Percentiles rank a stretch among this genome's conserved stretches.
Conservation (phyloP, 2,113 vertebrate species). For the Burhinus bistriatus region DNA sequence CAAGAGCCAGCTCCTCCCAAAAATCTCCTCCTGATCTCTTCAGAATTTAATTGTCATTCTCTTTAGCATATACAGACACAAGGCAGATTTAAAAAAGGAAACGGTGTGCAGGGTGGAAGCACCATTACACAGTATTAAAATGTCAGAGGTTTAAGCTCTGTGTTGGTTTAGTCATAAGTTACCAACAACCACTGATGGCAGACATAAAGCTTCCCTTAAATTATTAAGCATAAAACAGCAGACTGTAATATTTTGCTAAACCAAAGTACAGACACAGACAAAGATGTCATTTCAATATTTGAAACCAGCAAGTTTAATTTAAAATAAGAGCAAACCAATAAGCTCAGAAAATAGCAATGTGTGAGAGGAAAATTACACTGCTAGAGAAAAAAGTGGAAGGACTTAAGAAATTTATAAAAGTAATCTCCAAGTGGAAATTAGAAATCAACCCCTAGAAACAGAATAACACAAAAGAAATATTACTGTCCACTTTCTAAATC, state of each 20-base stretch:
- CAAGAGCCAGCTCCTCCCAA: background rate
- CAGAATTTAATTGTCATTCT: conserved; percentile 61
- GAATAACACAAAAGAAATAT: conserved; percentile 99
- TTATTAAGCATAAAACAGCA: conserved; percentile 87
- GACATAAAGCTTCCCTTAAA: conserved; percentile 82
- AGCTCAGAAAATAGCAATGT: conserved; percentile 92
- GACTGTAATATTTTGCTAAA: conserved; percentile 91
- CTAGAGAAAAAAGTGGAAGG: conserved; percentile 88
- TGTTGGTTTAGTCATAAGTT: conserved; percentile 78
- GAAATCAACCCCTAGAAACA: conserved; percentile 98
- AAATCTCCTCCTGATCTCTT: background rate
- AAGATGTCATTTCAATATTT: conserved; percentile 97
- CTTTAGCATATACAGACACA: conserved; percentile 6
- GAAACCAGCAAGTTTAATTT: conserved; percentile 99
- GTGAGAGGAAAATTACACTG: conserved; percentile 94
- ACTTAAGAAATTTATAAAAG: conserved; percentile 99
- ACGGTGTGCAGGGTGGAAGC: background rate
- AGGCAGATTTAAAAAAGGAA: conserved; percentile 37
- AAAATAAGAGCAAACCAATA: conserved; percentile 97
- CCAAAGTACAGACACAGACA: conserved; percentile 89
- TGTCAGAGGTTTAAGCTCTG: conserved; percentile 75
- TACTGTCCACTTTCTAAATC: conserved; percentile 99
- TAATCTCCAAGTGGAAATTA: conserved; percentile 99
- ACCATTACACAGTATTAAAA: conserved; percentile 74
- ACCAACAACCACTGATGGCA: conserved; percentile 78